phyloP scores from a whole-genome alignment of 2,113 vertebrate genomes.

The Corythoichthys intestinalis region DNA sequence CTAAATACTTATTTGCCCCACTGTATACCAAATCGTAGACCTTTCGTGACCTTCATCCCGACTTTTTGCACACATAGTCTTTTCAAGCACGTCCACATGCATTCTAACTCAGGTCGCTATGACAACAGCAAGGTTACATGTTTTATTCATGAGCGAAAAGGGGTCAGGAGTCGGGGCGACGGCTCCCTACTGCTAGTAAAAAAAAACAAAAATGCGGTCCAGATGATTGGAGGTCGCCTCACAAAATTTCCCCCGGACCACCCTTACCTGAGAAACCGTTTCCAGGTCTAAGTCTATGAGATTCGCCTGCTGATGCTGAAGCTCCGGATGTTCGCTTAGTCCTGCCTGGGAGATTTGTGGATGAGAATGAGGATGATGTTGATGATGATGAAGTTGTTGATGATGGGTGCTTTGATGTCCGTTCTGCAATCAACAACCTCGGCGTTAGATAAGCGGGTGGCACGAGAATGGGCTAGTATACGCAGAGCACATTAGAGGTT shows the following conservation, averaged over 20 bases:
- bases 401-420: constrained; percentile 63
- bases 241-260: background rate
- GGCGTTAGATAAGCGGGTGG: constrained; percentile 44
- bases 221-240: constrained; percentile 11
- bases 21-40: background rate
- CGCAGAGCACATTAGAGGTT: constrained; percentile 27
- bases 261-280: constrained; percentile 84
- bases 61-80: background rate
- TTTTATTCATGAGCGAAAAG: constrained; percentile 48
- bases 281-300: constrained; percentile 82
- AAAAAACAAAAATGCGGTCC: constrained; percentile 27
- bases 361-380: constrained; percentile 31
- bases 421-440: constrained; percentile 85
- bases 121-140: constrained; percentile 34
- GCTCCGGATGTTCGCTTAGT: constrained; percentile 24
- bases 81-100: constrained; percentile 11
- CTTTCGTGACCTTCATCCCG: background rate
- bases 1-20: too few species aligned
- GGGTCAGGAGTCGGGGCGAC: constrained; percentile 35
- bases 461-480: constrained; percentile 35
- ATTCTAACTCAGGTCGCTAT: constrained; percentile 30
- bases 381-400: constrained; percentile 31
- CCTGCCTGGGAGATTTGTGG: constrained; percentile 27
- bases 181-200: constrained; percentile 20
- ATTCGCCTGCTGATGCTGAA: constrained; percentile 29